phyloP scores from a whole-genome alignment of 2,888 invertebrate genomes.

The Eupithecia vulgata region DNA sequence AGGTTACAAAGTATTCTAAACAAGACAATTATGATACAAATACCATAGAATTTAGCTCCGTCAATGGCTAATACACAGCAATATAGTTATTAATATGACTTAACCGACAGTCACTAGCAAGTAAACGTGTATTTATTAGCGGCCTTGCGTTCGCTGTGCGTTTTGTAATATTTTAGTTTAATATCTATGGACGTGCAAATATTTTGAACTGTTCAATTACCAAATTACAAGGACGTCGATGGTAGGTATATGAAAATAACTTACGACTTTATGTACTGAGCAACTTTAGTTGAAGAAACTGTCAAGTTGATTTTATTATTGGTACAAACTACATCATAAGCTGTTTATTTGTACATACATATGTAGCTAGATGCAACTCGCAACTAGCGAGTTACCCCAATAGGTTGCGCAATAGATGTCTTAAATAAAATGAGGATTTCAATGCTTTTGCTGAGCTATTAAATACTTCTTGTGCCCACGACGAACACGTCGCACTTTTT shows the following conservation, averaged over 20 bases:
- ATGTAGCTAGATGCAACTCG: too few species aligned
- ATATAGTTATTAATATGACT: constrained; percentile 6
- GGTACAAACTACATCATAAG: too few species aligned
- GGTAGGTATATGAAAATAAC: not conserved
- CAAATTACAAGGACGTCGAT: not conserved
- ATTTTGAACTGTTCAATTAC: constrained; percentile 3
- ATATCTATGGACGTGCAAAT: constrained; percentile 12
- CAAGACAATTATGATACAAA: constrained; percentile 3
- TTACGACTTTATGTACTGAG: too few species aligned
- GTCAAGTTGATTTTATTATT: too few species aligned
- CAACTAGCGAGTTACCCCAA: too few species aligned
- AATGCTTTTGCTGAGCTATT: not conserved
- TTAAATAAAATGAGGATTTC: not conserved
- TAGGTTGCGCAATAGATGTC: not conserved
- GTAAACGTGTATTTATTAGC: constrained; percentile 2
- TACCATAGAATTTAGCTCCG: not conserved
- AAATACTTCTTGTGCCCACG: not conserved
- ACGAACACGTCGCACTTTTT: not conserved
- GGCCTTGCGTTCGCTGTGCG: constrained; percentile 13
- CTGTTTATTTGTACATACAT: too few species aligned
- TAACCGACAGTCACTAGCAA: constrained; percentile 3
- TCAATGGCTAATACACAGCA: not conserved
- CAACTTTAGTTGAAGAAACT: too few species aligned
- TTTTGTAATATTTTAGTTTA: constrained; percentile 10
- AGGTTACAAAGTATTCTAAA: constrained; percentile 9